Percentiles rank a stretch among this genome's conserved stretches.
phyloP scores from a whole-genome alignment of 2,113 vertebrate species.

The Oncorhynchus mykiss region DNA sequence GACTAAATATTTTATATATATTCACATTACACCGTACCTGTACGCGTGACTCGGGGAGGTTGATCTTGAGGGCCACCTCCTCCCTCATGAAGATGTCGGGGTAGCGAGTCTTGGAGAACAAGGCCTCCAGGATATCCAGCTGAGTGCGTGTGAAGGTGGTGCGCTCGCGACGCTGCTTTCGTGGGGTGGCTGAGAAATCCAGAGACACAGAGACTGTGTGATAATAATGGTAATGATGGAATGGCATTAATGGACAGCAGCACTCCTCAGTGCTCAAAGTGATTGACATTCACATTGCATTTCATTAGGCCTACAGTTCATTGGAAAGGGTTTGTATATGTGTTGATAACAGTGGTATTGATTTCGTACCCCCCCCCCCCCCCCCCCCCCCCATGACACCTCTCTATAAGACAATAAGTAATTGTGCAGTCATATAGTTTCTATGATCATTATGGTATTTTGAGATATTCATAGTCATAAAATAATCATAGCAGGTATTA shows the following conservation, averaged over 20 bases:
- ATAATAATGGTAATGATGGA: slow-evolving; percentile 8
- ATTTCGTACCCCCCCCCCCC: too few relatives aligned
- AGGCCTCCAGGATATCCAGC: slow-evolving; percentile 81
- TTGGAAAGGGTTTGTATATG: too few relatives aligned
- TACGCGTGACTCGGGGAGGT: slow-evolving; percentile 82
- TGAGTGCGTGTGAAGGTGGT: slow-evolving; percentile 85
- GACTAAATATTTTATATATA: not conserved
- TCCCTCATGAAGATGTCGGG: slow-evolving; percentile 89
- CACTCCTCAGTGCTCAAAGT: too few relatives aligned
- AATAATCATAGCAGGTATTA: too few relatives aligned
- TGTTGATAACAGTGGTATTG: too few relatives aligned
- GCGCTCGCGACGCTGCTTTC: slow-evolving; percentile 82
- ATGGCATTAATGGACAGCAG: not conserved
- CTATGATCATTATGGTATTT: too few relatives aligned
- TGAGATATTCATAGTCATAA: too few relatives aligned
- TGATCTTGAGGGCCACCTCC: slow-evolving; percentile 86
- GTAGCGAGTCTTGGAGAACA: slow-evolving; percentile 85
- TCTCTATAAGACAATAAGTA: too few relatives aligned
- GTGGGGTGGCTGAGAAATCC: slow-evolving; percentile 70
- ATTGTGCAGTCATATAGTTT: too few relatives aligned
- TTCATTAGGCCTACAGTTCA: too few relatives aligned
- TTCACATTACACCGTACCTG: slow-evolving; percentile 65
- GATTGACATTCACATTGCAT: too few relatives aligned
- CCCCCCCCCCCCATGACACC: too few relatives aligned
- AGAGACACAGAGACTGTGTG: slow-evolving; percentile 16